Evolutionary conservation across 2,888 invertebrate species (phyloP).

Genomic region (Andrena camellia): DNA sequence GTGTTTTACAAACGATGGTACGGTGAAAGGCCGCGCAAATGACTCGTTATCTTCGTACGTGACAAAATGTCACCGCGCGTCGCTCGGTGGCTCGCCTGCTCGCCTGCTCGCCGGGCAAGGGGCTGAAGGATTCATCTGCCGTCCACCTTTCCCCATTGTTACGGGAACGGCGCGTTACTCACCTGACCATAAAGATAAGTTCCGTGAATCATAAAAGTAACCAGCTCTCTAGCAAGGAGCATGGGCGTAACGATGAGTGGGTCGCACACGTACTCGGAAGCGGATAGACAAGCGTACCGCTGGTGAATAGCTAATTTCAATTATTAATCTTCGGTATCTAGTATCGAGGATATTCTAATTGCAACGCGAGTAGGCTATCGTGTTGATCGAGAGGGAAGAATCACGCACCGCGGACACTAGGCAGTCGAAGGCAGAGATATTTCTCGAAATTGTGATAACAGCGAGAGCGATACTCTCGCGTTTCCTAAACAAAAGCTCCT

Average conservation of each 20-base stretch:
- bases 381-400: neutral
- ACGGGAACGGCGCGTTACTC: conserved; percentile 47
- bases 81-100: neutral
- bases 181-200: conserved; percentile 64
- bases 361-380: neutral
- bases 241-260: conserved; percentile 27
- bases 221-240: conserved; percentile 35
- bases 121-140: conserved; percentile 35
- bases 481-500: neutral
- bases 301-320: conserved; percentile 51
- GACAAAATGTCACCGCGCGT: conserved; percentile 33
- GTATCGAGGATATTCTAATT: neutral
- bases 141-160: conserved; percentile 61
- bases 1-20: neutral
- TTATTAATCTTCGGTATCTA: conserved; percentile 25
- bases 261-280: conserved; percentile 53
- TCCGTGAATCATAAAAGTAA: conserved; percentile 64
- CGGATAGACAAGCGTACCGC: conserved; percentile 45
- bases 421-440: neutral
- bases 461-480: neutral
- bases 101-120: neutral
- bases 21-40: conserved; percentile 39
- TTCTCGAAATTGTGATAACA: neutral
- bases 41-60: conserved; percentile 32
- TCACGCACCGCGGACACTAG: neutral